A percentile compares a stretch with the other conserved stretches of the same genome.
These are phyloP conservation scores for Alosa alosa DNA, from an alignment of 2,113 vertebrate species.

Conservation along the genomic window DNA sequence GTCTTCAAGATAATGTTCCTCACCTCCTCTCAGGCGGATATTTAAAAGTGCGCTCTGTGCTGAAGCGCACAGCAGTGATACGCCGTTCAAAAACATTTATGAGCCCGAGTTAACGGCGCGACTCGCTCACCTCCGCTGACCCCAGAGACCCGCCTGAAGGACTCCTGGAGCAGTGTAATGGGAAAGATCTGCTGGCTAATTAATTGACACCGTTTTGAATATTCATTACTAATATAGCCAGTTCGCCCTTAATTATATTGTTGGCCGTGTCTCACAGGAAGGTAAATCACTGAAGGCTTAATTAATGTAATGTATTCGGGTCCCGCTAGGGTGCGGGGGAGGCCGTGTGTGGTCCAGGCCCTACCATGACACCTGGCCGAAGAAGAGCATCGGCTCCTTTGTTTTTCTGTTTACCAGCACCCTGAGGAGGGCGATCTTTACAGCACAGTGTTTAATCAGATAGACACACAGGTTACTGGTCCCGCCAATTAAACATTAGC, in stretches of 20 bases:
- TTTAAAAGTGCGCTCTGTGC: neutral
- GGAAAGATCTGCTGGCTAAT: slow-evolving; percentile 89
- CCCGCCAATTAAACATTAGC: slow-evolving; percentile 51
- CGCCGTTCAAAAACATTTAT: slow-evolving; percentile 73
- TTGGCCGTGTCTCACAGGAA: slow-evolving; percentile 98
- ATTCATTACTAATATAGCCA: slow-evolving; percentile 97
- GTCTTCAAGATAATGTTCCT: neutral
- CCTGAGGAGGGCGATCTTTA: slow-evolving; percentile 67
- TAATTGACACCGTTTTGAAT: slow-evolving; percentile 99
- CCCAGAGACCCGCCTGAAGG: slow-evolving; percentile 88
- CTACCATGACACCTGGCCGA: slow-evolving; percentile 93
- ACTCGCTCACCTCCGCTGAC: slow-evolving; percentile 74
- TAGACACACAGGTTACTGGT: slow-evolving; percentile 21
- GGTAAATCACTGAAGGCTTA: slow-evolving; percentile 99
- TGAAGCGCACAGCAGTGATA: slow-evolving; percentile 68
- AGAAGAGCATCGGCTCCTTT: slow-evolving; percentile 81
- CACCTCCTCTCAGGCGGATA: neutral
- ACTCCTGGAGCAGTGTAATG: slow-evolving; percentile 77
- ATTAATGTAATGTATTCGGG: slow-evolving; percentile 99
- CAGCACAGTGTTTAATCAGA: slow-evolving; percentile 46
- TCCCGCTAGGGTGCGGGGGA: slow-evolving; percentile 84
- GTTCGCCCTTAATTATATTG: slow-evolving; percentile 99
- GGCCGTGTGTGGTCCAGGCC: slow-evolving; percentile 92
- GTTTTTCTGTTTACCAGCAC: slow-evolving; percentile 69
- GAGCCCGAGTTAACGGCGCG: slow-evolving; percentile 64